A percentile compares a stretch with the other conserved stretches of the same genome.
Conservation (phyloP, 2,797 vertebrate genomes). For the Liasis olivaceus region DNA sequence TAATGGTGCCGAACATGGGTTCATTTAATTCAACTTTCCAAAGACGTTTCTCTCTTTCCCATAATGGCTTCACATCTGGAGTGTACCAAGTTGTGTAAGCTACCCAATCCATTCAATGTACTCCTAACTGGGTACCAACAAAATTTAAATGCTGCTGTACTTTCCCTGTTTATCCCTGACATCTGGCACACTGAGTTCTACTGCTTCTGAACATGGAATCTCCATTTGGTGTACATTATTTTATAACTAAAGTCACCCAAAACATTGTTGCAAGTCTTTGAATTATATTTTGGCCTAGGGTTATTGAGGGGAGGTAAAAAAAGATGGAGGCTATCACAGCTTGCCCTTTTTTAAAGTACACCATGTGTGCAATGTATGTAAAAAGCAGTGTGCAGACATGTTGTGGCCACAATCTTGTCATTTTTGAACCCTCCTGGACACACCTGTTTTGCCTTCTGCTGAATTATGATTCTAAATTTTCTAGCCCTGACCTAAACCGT, state of each 20-base stretch:
- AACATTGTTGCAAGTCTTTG: not conserved
- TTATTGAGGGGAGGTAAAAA: no score
- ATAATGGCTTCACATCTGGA: no score
- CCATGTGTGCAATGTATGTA: no score
- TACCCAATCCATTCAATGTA: no score
- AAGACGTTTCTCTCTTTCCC: no score
- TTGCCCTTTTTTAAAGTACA: no score
- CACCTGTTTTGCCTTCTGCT: not conserved
- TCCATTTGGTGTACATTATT: not conserved
- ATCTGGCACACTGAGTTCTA: not conserved
- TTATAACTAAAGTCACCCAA: not conserved
- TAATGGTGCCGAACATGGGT: not conserved
- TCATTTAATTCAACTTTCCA: not conserved
- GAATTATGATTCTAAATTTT: not conserved
- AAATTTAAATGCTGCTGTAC: not conserved
- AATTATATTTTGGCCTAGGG: not conserved
- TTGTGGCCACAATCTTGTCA: no score
- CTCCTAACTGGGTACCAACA: not conserved
- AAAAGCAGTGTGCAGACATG: no score
- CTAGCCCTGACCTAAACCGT: not conserved
- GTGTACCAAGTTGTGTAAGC: no score
- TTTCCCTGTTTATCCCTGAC: not conserved
- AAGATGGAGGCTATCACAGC: no score
- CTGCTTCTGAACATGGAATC: not conserved
- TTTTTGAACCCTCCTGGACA: no score